Percentiles rank a stretch among this genome's conserved stretches.
Conservation (phyloP, 2,888 invertebrate species). For the Steinernema carpocapsae region DNA sequence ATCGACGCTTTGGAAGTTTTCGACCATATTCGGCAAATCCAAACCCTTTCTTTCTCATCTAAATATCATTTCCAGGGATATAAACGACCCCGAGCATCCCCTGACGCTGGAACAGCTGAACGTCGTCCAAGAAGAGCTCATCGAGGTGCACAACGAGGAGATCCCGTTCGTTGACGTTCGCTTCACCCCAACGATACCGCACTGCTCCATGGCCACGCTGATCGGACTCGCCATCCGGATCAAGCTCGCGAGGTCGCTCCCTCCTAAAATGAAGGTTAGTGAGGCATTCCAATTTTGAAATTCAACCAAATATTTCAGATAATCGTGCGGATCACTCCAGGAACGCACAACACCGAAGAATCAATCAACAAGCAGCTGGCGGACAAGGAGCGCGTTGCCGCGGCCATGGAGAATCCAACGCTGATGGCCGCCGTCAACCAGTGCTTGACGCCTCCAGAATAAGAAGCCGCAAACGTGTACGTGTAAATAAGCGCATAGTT, state of each 20-base stretch:
- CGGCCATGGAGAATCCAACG: slow-evolving; percentile 90
- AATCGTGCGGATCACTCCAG: slow-evolving; percentile 76
- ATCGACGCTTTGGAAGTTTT: slow-evolving; percentile 60
- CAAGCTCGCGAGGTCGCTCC: slow-evolving; percentile 81
- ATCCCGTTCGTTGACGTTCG: slow-evolving; percentile 69
- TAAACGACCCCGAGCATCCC: slow-evolving; percentile 97
- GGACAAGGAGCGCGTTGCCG: slow-evolving; percentile 96
- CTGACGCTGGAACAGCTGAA: slow-evolving; percentile 89
- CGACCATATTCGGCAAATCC: slow-evolving; percentile 46
- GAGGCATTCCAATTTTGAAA: slow-evolving; percentile 41
- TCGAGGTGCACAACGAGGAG: slow-evolving; percentile 53
- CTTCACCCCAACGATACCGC: slow-evolving; percentile 97
- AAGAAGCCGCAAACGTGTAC: slow-evolving; percentile 33
- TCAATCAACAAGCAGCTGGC: slow-evolving; percentile 95
- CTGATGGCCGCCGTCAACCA: slow-evolving; percentile 91
- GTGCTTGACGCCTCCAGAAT: slow-evolving; percentile 75
- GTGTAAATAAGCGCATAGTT: slow-evolving; percentile 32
- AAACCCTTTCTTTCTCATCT: background rate
- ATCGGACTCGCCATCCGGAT: slow-evolving; percentile 90
- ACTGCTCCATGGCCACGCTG: slow-evolving; percentile 97
- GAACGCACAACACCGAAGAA: slow-evolving; percentile 86
- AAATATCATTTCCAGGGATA: slow-evolving; percentile 77
- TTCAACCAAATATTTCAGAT: slow-evolving; percentile 41
- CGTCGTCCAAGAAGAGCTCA: slow-evolving; percentile 82
- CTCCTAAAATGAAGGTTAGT: slow-evolving; percentile 72